Evolutionary conservation across 2,113 vertebrate genomes (phyloP).

Genomic region (Tragelaphus strepsiceros): DNA sequence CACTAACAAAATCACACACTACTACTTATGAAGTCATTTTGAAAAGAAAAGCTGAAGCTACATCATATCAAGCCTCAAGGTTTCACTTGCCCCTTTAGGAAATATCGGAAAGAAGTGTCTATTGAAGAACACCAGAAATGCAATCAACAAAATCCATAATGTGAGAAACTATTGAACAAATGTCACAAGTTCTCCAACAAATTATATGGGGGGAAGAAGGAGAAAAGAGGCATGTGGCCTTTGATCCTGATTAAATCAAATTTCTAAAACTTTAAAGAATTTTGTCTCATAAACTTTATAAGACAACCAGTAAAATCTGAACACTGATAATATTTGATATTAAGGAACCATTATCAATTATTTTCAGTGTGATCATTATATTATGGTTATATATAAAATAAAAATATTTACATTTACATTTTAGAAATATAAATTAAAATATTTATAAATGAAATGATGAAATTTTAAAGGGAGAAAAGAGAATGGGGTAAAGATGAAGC

Average conservation of each 20-base stretch:
- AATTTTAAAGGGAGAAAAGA: background rate
- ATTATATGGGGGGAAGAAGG: background rate
- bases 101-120: background rate
- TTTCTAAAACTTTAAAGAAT: background rate
- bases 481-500: background rate
- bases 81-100: background rate
- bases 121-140: background rate
- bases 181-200: background rate
- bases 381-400: background rate
- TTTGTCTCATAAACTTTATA: background rate
- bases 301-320: background rate
- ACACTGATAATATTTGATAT: background rate
- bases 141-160: background rate
- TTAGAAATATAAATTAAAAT: background rate
- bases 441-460: background rate
- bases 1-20: background rate
- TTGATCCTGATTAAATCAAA: background rate
- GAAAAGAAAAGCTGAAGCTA: background rate
- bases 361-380: background rate
- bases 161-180: background rate
- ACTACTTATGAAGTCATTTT: background rate
- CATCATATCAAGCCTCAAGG: background rate
- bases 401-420: background rate
- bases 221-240: background rate
- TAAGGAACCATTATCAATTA: background rate